Conservation (phyloP, 2,888 invertebrate species). For the Tenthredo amoena region DNA sequence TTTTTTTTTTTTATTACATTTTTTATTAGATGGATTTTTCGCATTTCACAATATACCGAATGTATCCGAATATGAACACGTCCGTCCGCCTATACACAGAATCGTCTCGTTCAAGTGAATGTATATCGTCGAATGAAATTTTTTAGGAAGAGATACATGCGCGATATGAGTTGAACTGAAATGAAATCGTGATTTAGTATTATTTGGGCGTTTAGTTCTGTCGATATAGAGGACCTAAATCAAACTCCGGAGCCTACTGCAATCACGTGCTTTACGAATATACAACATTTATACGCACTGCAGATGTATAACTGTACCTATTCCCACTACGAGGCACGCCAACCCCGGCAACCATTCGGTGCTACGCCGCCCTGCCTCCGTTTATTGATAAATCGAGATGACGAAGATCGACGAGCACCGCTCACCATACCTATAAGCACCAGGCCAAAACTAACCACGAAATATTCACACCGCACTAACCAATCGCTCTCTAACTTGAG, state of each 20-base stretch:
- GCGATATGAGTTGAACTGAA: background rate
- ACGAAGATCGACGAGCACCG: slow-evolving; percentile 14
- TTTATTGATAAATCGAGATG: slow-evolving; percentile 30
- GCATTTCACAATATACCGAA: background rate
- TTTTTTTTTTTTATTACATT: background rate
- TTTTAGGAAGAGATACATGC: background rate
- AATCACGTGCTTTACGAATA: slow-evolving; percentile 29
- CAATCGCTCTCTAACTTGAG: background rate
- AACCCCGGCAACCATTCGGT: background rate
- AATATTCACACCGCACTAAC: background rate
- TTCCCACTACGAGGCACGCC: slow-evolving; percentile 5
- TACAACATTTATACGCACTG: slow-evolving; percentile 25
- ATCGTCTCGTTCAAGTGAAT: background rate
- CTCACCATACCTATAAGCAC: background rate
- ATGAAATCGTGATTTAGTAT: slow-evolving; percentile 28
- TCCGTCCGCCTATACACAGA: background rate
- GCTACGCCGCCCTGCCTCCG: slow-evolving; percentile 19
- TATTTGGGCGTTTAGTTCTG: slow-evolving; percentile 30
- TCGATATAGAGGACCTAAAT: slow-evolving; percentile 19
- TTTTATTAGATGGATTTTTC: background rate
- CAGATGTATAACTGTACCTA: slow-evolving; percentile 24
- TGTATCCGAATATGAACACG: background rate
- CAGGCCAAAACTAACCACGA: background rate
- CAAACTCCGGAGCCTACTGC: slow-evolving; percentile 13
- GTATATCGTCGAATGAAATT: background rate